phyloP scores from a whole-genome alignment of 2,888 invertebrate genomes.

The Cephalotes varians region DNA sequence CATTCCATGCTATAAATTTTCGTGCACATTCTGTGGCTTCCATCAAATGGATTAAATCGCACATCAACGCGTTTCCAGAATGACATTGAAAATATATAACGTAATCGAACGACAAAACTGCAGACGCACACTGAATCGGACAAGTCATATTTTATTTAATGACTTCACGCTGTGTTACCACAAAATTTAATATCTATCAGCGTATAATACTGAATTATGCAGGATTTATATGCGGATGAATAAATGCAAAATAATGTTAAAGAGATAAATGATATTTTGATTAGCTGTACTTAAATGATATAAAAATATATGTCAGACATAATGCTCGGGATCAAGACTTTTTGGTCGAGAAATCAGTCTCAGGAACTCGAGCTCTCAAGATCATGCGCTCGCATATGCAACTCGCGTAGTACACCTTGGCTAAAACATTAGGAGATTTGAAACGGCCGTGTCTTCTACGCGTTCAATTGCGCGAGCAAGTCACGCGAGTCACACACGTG shows the following conservation, averaged over 20 bases:
- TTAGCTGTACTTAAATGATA: not conserved
- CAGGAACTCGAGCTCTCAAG: not conserved
- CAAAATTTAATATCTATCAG: not conserved
- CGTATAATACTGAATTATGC: not conserved
- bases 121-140: not conserved
- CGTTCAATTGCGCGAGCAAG: slow-evolving; percentile 17
- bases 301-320: not conserved
- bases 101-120: slow-evolving; percentile 59
- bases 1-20: not conserved
- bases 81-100: slow-evolving; percentile 27
- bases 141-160: slow-evolving; percentile 24
- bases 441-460: not conserved
- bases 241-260: not conserved
- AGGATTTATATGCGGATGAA: not conserved
- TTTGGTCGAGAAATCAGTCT: not conserved
- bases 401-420: slow-evolving; percentile 66
- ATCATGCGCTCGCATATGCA: slow-evolving; percentile 30
- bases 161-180: not conserved
- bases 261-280: not conserved
- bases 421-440: slow-evolving; percentile 56
- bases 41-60: slow-evolving; percentile 7
- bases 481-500: slow-evolving; percentile 16
- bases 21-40: not conserved
- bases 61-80: not conserved
- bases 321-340: not conserved